Conservation (phyloP, 1,140 invertebrate genomes). For the Conus ventricosus region DNA sequence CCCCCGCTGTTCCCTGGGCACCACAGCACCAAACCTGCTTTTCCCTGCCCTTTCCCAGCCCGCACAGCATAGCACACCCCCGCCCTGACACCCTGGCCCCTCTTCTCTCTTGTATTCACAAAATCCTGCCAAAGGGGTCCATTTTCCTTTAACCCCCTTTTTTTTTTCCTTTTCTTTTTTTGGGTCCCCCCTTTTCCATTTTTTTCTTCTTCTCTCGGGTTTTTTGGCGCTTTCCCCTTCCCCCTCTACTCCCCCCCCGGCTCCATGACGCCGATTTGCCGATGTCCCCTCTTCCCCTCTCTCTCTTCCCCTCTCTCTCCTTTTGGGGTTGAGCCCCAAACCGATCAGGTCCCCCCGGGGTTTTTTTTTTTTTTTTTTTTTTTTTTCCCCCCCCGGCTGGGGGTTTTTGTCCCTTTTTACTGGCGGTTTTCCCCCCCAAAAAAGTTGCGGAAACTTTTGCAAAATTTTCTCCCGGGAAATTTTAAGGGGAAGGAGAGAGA, state of each 20-base stretch:
- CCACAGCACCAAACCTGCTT: background rate
- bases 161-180: background rate
- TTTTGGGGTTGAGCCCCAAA: background rate
- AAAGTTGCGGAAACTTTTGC: too few relatives aligned
- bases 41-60: background rate
- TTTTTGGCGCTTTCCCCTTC: constrained; percentile 10
- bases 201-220: constrained; percentile 14
- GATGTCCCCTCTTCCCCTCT: too few relatives aligned
- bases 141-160: background rate
- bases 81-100: background rate
- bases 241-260: background rate
- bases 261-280: background rate
- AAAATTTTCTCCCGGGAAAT: too few relatives aligned
- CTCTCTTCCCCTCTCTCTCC: too few relatives aligned
- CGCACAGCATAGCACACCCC: background rate
- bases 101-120: background rate
- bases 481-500: too few relatives aligned
- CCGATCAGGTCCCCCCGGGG: too few relatives aligned
- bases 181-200: background rate
- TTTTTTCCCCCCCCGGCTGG: too few relatives aligned
- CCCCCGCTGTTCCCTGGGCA: too few relatives aligned
- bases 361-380: too few relatives aligned
- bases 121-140: background rate
- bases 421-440: too few relatives aligned
- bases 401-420: too few relatives aligned